Conservation (phyloP, 1,140 invertebrate genomes). For the Zaprionus tsacasi region DNA sequence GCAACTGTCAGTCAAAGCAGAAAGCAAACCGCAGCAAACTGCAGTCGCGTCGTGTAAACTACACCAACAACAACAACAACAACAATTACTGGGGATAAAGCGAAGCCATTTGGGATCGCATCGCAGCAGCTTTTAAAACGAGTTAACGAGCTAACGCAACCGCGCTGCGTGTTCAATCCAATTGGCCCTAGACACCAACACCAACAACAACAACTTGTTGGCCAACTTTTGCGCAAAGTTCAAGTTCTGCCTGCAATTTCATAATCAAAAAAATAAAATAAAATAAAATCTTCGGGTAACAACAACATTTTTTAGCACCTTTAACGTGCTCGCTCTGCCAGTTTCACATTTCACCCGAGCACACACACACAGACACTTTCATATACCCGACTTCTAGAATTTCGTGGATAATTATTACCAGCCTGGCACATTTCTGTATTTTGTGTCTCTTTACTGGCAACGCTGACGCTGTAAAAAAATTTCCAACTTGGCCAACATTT, state of each 20-base stretch:
- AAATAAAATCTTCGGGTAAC: slow-evolving; percentile 20
- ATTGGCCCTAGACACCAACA: slow-evolving; percentile 23
- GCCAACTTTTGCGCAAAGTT: slow-evolving; percentile 59
- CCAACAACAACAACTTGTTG: slow-evolving; percentile 48
- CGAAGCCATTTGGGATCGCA: slow-evolving; percentile 47
- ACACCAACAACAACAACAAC: slow-evolving; percentile 51
- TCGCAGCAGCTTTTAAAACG: slow-evolving; percentile 50
- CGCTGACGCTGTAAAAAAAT: slow-evolving; percentile 66
- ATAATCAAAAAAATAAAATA: slow-evolving; percentile 23
- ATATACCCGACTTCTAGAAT: slow-evolving; percentile 50
- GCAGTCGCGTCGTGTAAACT: slow-evolving; percentile 59
- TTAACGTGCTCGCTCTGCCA: slow-evolving; percentile 38
- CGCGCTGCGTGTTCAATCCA: slow-evolving; percentile 37
- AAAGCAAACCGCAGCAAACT: slow-evolving; percentile 60
- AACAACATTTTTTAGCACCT: slow-evolving; percentile 39
- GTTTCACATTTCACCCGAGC: slow-evolving; percentile 61
- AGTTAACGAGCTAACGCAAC: slow-evolving; percentile 55
- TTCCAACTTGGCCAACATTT: slow-evolving; percentile 38
- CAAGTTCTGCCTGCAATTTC: slow-evolving; percentile 47
- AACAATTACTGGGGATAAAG: slow-evolving; percentile 30
- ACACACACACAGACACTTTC: slow-evolving; percentile 2
- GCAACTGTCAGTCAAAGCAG: slow-evolving; percentile 34
- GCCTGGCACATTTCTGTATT: slow-evolving; percentile 52
- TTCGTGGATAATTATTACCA: slow-evolving; percentile 71
- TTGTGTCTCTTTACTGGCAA: slow-evolving; percentile 6